Percentiles rank a stretch among this genome's conserved stretches.
phyloP scores from a whole-genome alignment of 2,113 vertebrate genomes.

The Periophthalmus modestus region DNA sequence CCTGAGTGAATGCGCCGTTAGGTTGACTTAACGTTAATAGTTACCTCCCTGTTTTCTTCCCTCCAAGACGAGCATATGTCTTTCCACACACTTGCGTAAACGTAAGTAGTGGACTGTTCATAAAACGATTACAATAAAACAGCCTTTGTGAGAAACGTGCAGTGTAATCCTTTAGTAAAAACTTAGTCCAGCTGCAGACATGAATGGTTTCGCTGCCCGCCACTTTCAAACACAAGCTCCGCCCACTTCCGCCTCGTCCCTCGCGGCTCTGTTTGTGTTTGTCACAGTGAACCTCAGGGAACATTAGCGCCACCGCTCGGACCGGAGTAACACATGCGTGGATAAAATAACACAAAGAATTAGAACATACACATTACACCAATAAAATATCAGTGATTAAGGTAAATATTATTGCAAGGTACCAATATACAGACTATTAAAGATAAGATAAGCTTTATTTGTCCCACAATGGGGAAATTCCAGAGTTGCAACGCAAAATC shows the following conservation, averaged over 20 bases:
- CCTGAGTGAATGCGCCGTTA: not conserved
- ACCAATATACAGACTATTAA: no score
- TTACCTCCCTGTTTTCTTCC: conserved; percentile 34
- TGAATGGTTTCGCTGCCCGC: conserved; percentile 57
- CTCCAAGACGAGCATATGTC: not conserved
- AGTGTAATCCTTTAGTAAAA: not conserved
- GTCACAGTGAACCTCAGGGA: no score
- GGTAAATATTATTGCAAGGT: no score
- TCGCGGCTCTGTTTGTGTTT: accelerated
- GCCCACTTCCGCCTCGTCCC: conserved; percentile 53
- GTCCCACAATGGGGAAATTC: no score
- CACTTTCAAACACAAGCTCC: conserved; percentile 76
- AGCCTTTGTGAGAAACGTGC: not conserved
- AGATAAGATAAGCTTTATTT: no score
- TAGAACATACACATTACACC: no score
- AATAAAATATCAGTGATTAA: no score
- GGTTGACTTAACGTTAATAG: conserved; percentile 7
- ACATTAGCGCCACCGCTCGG: conserved; percentile 11
- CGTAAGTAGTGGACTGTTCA: not conserved
- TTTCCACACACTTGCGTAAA: accelerated
- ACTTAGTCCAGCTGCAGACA: accelerated
- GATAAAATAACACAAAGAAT: no score
- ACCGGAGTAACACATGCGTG: not conserved
- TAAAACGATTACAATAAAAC: not conserved
- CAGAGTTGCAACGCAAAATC: no score